A percentile compares a stretch with the other conserved stretches of the same genome.
phyloP scores from a whole-genome alignment of 2,113 vertebrate genomes.

The Neopipo cinnamomea region DNA sequence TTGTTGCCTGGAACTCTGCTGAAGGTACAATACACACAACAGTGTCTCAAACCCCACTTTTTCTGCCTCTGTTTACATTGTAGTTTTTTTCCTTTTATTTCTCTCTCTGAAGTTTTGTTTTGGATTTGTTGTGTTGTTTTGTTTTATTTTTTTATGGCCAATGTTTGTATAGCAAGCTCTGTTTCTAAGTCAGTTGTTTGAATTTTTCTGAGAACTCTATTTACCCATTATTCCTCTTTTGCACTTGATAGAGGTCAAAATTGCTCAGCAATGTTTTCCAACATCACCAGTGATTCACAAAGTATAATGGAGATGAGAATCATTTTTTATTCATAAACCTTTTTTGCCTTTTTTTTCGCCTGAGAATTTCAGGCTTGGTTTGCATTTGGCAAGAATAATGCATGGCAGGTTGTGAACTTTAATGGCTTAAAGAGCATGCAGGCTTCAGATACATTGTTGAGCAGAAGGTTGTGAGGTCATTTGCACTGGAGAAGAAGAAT shows the following conservation, averaged over 20 bases:
- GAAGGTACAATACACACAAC: neutral
- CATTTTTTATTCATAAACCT: neutral
- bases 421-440: neutral
- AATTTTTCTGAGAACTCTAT: neutral
- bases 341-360: neutral
- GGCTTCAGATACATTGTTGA: neutral
- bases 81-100: neutral
- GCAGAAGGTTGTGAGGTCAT: neutral
- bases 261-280: neutral
- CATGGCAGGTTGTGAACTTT: accelerated
- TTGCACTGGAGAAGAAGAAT: neutral
- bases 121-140: neutral
- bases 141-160: neutral
- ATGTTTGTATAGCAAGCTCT: neutral
- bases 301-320: neutral
- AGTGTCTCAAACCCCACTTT: neutral
- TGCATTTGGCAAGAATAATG: neutral
- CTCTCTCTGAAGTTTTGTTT: neutral
- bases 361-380: neutral
- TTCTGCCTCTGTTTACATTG: neutral
- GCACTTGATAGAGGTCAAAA: neutral
- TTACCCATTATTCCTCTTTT: neutral
- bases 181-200: neutral
- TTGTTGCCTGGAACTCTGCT: neutral
- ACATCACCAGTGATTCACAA: neutral